phyloP scores from a whole-genome alignment of 2,797 vertebrate genomes.

The Phoeniculus purpureus region DNA sequence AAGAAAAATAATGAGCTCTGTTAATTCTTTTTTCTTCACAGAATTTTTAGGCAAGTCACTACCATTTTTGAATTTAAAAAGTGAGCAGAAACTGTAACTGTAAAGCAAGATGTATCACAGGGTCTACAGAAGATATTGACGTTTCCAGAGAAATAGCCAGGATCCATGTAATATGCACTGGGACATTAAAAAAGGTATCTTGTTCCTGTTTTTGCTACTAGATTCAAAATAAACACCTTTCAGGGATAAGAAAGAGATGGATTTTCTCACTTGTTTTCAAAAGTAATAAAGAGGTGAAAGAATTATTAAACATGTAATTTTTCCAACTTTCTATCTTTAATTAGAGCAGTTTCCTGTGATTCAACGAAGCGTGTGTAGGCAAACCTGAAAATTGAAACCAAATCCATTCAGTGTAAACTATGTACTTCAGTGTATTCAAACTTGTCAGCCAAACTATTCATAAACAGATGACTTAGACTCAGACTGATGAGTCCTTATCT shows the following conservation, averaged over 20 bases:
- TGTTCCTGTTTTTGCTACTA: not conserved
- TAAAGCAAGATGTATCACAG: not conserved
- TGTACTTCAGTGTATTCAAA: not conserved
- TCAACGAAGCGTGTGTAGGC: not conserved
- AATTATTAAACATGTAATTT: not conserved
- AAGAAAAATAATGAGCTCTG: not conserved
- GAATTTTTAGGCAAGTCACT: not conserved
- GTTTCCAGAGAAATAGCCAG: not conserved
- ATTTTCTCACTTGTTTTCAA: not conserved
- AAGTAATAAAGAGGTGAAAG: not conserved
- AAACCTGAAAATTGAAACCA: not conserved
- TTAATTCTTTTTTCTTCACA: not conserved
- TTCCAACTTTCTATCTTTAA: not conserved
- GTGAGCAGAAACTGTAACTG: not conserved
- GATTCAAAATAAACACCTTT: not conserved
- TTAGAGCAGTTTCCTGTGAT: not conserved
- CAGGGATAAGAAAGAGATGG: not conserved
- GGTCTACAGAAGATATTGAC: not conserved
- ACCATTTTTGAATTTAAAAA: not conserved
- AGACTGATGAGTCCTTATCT: not conserved
- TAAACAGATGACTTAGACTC: not conserved
- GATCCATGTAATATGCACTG: fast-evolving
- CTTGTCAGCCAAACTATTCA: not conserved
- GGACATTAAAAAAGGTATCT: not conserved
- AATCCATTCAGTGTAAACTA: not conserved